Conservation (phyloP, 1,140 invertebrate genomes). For the Aphelenchoides avenae region DNA sequence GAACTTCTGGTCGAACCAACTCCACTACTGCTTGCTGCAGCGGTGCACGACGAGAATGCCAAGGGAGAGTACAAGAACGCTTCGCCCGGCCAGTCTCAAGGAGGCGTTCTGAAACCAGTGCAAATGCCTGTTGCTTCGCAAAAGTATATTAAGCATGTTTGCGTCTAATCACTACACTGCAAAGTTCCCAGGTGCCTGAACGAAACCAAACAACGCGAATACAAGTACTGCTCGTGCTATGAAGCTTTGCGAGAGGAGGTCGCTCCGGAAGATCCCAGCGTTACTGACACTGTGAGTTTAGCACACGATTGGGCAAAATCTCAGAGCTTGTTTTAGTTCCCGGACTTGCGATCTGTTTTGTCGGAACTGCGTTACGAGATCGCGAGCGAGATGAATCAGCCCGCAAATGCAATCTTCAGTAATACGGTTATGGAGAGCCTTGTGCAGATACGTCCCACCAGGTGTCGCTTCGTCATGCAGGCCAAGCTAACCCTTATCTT, state of each 20-base stretch:
- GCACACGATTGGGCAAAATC: not conserved
- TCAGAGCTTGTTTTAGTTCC: slow-evolving; percentile 15
- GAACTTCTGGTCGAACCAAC: slow-evolving; percentile 17
- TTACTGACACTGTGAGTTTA: slow-evolving; percentile 17
- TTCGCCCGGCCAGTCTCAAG: not conserved
- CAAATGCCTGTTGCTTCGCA: not conserved
- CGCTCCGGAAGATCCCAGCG: slow-evolving; percentile 5
- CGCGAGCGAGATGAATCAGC: slow-evolving; percentile 11
- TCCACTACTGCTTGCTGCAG: slow-evolving; percentile 10
- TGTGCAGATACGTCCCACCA: slow-evolving; percentile 22
- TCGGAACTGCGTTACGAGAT: slow-evolving; percentile 25
- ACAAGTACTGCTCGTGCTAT: slow-evolving; percentile 13
- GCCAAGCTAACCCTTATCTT: slow-evolving; percentile 4
- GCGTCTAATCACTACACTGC: not conserved
- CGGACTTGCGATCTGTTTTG: slow-evolving; percentile 12
- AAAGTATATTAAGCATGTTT: not conserved
- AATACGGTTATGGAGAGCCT: slow-evolving; percentile 27
- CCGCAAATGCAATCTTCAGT: slow-evolving; percentile 21
- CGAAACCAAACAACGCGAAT: slow-evolving; percentile 1
- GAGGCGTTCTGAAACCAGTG: slow-evolving; percentile 8
- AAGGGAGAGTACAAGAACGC: not conserved
- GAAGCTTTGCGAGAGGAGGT: slow-evolving; percentile 2
- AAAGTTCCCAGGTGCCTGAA: slow-evolving; percentile 18
- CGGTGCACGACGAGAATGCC: not conserved
- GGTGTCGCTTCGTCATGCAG: slow-evolving; percentile 5